Evolutionary conservation across 1,140 invertebrate species (phyloP).

Genomic region (Panulirus ornatus): DNA sequence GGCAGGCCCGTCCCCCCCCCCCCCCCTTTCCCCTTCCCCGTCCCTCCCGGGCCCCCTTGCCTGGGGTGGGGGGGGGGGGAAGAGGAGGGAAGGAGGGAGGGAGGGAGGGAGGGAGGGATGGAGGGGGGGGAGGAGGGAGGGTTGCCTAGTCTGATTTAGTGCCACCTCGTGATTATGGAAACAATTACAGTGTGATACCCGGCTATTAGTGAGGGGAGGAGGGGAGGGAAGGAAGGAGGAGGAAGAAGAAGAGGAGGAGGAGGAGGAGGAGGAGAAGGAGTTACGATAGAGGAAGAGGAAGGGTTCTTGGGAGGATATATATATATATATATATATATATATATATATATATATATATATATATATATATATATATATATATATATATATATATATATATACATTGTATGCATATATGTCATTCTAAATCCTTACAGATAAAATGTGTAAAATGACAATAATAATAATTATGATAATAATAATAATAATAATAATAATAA

Average conservation of each 20-base stretch:
- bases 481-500: too few species aligned
- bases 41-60: neutral
- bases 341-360: too few species aligned
- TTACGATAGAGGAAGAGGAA: neutral
- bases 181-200: constrained; percentile 41
- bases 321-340: too few species aligned
- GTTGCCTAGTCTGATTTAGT: constrained; percentile 30
- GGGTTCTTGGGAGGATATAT: neutral
- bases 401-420: too few species aligned
- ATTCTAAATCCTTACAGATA: too few species aligned
- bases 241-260: neutral
- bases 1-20: neutral
- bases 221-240: neutral
- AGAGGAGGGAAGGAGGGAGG: neutral
- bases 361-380: too few species aligned
- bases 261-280: neutral
- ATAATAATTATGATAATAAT: too few species aligned
- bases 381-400: too few species aligned
- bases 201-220: neutral
- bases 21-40: constrained; percentile 1
- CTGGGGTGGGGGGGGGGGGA: neutral
- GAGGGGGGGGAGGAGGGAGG: neutral
- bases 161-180: constrained; percentile 39
- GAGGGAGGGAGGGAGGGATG: neutral
- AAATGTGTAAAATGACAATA: too few species aligned